phyloP scores from a whole-genome alignment of 2,888 invertebrate genomes.

The Cyclophora punctaria region DNA sequence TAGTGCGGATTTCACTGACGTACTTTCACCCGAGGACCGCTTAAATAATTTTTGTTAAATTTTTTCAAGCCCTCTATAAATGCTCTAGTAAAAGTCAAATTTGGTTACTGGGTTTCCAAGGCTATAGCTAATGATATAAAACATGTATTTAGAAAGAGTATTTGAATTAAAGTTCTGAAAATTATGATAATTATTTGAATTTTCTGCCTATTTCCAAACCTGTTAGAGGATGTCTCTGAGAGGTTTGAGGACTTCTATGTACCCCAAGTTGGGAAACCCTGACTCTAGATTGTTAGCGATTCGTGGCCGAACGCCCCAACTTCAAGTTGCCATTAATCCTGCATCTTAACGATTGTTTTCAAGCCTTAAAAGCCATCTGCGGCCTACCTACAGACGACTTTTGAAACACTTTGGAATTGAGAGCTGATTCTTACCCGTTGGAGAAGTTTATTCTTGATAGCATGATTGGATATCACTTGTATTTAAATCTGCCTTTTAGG shows the following conservation, averaged over 20 bases:
- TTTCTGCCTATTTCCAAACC: too few relatives aligned
- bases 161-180: too few relatives aligned
- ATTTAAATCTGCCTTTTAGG: constrained; percentile 3
- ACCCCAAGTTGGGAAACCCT: neutral
- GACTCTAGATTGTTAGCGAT: constrained; percentile 17
- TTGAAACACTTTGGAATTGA: constrained; percentile 30
- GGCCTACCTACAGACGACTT: constrained; percentile 32
- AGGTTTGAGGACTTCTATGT: neutral
- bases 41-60: too few relatives aligned
- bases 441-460: constrained; percentile 38
- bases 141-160: too few relatives aligned
- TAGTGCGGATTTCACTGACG: too few relatives aligned
- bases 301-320: constrained; percentile 15
- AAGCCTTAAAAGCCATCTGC: constrained; percentile 55
- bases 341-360: constrained; percentile 54
- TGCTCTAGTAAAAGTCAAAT: too few relatives aligned
- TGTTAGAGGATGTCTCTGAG: neutral
- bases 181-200: too few relatives aligned
- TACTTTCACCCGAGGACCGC: too few relatives aligned
- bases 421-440: constrained; percentile 33
- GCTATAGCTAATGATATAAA: too few relatives aligned
- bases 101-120: too few relatives aligned
- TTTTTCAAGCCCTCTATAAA: too few relatives aligned
- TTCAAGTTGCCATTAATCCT: constrained; percentile 39
- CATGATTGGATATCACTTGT: constrained; percentile 20